Conservation (phyloP, 2,888 invertebrate genomes). For the Dryadula phaetusa region DNA sequence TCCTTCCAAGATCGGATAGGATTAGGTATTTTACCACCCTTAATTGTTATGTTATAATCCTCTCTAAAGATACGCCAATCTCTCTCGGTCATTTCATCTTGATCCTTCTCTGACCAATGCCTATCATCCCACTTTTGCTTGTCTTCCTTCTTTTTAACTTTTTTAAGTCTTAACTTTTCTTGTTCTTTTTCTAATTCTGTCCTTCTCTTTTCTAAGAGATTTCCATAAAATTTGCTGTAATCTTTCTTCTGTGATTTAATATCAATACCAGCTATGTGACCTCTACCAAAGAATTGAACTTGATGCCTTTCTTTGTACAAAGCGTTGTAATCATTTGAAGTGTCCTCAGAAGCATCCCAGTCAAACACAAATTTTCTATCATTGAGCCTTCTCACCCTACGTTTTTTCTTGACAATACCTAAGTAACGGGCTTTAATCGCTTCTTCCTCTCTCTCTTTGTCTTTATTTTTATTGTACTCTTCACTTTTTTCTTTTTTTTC, state of each 20-base stretch:
- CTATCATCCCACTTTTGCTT: conserved; percentile 99
- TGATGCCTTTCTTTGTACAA: conserved; percentile 98
- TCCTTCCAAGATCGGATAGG: conserved; percentile 98
- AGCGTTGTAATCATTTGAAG: conserved; percentile 98
- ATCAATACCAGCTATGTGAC: conserved; percentile 99
- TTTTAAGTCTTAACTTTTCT: conserved; percentile 96
- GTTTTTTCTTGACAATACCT: conserved; percentile 96
- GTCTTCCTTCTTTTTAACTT: conserved; percentile 97
- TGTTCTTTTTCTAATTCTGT: conserved; percentile 99
- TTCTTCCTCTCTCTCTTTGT: conserved; percentile 96
- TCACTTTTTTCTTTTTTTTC: conserved; percentile 80
- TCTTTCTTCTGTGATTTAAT: conserved; percentile 98
- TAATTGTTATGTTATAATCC: conserved; percentile 99
- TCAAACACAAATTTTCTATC: conserved; percentile 99
- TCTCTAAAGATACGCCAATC: conserved; percentile 99
- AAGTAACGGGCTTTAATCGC: conserved; percentile 98
- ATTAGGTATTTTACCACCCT: conserved; percentile 98
- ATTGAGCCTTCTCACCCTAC: conserved; percentile 95
- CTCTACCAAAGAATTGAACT: conserved; percentile 98
- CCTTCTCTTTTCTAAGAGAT: conserved; percentile 95
- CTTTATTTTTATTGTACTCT: conserved; percentile 86
- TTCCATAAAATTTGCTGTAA: conserved; percentile 98
- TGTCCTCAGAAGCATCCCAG: conserved; percentile 99
- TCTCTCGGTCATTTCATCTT: conserved; percentile 98
- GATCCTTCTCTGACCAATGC: conserved; percentile 98